These are phyloP conservation scores for Drosophila littoralis DNA, from an alignment of 1,140 invertebrate genomes.

Conservation along the genomic window DNA sequence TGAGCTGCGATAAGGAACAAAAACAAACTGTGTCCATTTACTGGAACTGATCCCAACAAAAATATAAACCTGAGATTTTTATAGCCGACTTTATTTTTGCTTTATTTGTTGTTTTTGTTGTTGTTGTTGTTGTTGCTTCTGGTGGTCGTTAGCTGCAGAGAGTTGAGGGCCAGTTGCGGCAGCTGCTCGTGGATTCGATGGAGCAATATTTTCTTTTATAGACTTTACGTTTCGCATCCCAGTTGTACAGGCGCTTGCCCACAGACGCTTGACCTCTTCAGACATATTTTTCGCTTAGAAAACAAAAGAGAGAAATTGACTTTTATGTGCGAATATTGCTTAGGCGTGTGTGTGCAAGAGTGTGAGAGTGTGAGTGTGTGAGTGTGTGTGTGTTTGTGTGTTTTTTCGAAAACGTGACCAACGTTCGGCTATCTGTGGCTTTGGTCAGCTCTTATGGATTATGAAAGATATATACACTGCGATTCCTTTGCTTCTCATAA, in stretches of 20 bases:
- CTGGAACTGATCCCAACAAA: slow-evolving; percentile 35
- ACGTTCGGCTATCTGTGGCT: slow-evolving; percentile 18
- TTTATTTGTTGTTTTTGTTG: slow-evolving; percentile 37
- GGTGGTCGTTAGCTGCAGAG: slow-evolving; percentile 32
- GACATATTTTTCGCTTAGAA: slow-evolving; percentile 56
- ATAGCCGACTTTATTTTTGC: slow-evolving; percentile 68
- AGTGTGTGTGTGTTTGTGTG: not conserved
- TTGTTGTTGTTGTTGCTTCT: not conserved
- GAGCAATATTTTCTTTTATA: slow-evolving; percentile 71
- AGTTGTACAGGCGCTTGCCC: slow-evolving; percentile 7
- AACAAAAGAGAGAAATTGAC: slow-evolving; percentile 42
- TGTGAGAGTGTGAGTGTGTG: not conserved
- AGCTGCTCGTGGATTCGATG: slow-evolving; percentile 37
- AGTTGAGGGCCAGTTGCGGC: slow-evolving; percentile 27
- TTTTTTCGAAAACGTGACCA: slow-evolving; percentile 31
- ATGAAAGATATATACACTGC: slow-evolving; percentile 24
- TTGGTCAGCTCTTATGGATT: slow-evolving; percentile 27
- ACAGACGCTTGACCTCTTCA: slow-evolving; percentile 40
- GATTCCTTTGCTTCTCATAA: slow-evolving; percentile 15
- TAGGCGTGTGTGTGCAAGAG: not conserved
- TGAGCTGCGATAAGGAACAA: slow-evolving; percentile 46
- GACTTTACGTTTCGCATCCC: slow-evolving; percentile 59
- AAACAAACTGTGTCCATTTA: slow-evolving; percentile 41
- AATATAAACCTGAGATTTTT: slow-evolving; percentile 77
- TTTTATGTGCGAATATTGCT: slow-evolving; percentile 31